Evolutionary conservation across 2,888 invertebrate species (phyloP), one percentile per base, ranked within the genome.

Genomic region (Hirtodrosophila confusa): DNA sequence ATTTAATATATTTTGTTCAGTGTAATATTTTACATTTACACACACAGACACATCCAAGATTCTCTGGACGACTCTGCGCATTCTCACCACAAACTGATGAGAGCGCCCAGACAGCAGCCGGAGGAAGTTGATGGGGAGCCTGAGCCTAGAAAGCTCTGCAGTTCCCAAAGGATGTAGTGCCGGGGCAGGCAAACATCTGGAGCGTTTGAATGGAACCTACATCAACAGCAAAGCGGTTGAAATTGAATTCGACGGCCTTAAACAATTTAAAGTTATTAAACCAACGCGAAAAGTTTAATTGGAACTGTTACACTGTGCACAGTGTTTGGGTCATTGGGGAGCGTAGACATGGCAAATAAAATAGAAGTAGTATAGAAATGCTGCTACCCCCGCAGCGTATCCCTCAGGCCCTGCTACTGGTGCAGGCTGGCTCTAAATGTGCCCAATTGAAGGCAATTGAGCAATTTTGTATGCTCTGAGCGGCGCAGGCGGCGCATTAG

Each of bases 401-500:
- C 35, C 3, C 41, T 23, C 35, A 11, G 7, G 3, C 2, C 35
- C 24, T 39, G 29, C n/a, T 10, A 47, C 39, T 49, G 51, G 40
- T 60, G 66, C 66, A 62, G 61, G 44, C 64, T 64, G 72, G 55
- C 51, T 58, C 68, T 86, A 88, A 86, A 68, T 80, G 80, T 53
- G 76, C 79, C 63, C 80, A 83, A 83, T 87, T 82, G 80, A 71
- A 78, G 82, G 78, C 78, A 80, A 88, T 86, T 80, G 75, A 75
- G 82, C 87, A 69, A 75, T 71, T 80, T 56, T 33, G 64, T 63
- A 56, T 65, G 62, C 64, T 44, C 54, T 24, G 68, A 58, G 54
- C 65, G 51, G 45, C 69, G 27, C 27, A 61, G 64, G 54, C 60
- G 54, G 51, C 47, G 55, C 75, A 86, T 88, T 87, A 69, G 77